phyloP scores from a whole-genome alignment of 2,113 vertebrate species.

The Lycocorax pyrrhopterus region DNA sequence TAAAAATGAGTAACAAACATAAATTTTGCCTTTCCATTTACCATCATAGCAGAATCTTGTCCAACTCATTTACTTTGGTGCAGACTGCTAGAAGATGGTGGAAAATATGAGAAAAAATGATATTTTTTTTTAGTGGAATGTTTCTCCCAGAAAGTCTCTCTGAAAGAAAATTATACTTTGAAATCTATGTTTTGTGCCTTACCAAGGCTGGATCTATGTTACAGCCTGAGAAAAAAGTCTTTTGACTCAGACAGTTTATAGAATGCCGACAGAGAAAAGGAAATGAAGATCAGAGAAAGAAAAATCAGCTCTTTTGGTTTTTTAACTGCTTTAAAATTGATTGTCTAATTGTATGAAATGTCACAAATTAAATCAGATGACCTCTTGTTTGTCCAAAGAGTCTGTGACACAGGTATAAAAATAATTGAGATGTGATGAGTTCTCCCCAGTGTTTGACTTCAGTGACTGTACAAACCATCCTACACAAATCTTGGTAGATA shows the following conservation, averaged over 20 bases:
- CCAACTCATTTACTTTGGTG: background rate
- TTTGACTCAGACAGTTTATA: background rate
- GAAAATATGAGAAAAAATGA: background rate
- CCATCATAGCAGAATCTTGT: background rate
- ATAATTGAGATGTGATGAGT: background rate
- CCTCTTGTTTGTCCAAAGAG: background rate
- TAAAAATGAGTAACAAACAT: accelerated
- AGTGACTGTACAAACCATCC: background rate
- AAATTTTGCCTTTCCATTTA: background rate
- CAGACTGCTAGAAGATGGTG: background rate
- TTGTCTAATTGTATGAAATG: background rate
- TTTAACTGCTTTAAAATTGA: background rate
- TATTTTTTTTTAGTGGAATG: accelerated
- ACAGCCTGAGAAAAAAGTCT: background rate
- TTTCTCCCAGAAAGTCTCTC: background rate
- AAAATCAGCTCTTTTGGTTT: background rate
- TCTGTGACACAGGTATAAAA: background rate
- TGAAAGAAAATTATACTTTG: background rate
- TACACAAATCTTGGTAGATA: background rate
- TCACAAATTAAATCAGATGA: background rate
- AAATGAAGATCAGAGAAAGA: background rate
- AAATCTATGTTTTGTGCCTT: background rate
- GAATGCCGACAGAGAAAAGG: accelerated
- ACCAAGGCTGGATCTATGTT: background rate
- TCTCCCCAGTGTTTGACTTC: background rate